A percentile compares a stretch with the other conserved stretches of the same genome.
These are phyloP conservation scores for Heloderma charlesbogerti DNA, from an alignment of 2,113 vertebrate species.

Conservation along the genomic window DNA sequence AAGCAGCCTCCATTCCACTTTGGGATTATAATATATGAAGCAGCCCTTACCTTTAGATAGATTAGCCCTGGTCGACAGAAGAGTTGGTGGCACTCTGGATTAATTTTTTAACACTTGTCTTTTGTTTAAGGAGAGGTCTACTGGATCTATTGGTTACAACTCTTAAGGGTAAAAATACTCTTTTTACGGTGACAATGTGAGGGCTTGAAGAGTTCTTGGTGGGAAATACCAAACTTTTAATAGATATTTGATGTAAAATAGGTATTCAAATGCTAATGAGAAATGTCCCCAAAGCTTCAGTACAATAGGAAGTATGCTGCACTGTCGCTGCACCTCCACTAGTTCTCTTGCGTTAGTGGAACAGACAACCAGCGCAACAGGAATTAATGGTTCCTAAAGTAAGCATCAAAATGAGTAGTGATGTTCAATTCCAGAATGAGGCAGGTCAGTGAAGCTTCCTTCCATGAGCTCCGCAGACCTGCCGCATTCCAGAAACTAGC, in stretches of 20 bases:
- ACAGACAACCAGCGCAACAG: too few species aligned
- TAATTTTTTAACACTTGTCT: background rate
- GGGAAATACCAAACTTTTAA: too few species aligned
- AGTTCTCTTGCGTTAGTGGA: too few species aligned
- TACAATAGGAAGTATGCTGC: too few species aligned
- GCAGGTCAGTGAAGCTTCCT: too few species aligned
- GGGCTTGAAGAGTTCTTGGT: background rate
- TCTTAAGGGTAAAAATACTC: background rate
- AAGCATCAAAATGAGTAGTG: too few species aligned
- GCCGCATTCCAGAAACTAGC: too few species aligned
- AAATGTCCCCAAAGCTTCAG: constrained; percentile 14
- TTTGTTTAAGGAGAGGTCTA: background rate
- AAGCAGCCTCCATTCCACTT: background rate
- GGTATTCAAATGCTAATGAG: constrained; percentile 32
- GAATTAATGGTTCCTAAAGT: too few species aligned
- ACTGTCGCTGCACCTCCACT: too few species aligned
- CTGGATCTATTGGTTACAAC: background rate
- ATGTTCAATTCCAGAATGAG: too few species aligned
- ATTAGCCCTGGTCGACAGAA: background rate
- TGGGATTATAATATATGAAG: background rate
- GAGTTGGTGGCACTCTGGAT: background rate
- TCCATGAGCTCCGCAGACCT: too few species aligned
- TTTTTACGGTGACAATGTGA: background rate
- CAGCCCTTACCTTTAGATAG: background rate
- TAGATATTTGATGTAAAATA: background rate